These are phyloP conservation scores for Geococcyx californianus DNA, from an alignment of 2,113 vertebrate species.

Conservation along the genomic window DNA sequence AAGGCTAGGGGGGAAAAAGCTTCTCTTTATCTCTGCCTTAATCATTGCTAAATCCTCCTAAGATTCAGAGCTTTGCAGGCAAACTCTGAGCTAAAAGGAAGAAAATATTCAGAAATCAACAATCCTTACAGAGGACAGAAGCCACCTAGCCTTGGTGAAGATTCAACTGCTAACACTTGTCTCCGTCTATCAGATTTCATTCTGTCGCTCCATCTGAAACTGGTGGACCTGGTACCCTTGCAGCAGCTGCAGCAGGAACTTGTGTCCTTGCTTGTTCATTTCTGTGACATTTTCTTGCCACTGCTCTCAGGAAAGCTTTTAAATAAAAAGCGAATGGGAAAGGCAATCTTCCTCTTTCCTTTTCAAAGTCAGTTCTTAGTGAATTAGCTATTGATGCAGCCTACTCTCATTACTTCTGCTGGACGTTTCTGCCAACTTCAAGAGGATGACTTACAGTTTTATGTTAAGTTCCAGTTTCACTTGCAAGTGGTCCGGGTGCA, in stretches of 20 bases:
- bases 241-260: background rate
- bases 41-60: slow-evolving; percentile 11
- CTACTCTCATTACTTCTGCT: background rate
- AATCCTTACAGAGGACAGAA: background rate
- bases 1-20: background rate
- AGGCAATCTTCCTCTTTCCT: background rate
- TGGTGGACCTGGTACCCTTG: background rate
- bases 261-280: background rate
- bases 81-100: background rate
- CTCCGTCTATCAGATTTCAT: background rate
- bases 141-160: background rate
- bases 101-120: background rate
- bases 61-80: background rate
- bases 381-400: background rate
- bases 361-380: background rate
- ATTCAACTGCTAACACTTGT: background rate
- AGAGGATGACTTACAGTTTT: slow-evolving; percentile 45
- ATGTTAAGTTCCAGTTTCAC: slow-evolving; percentile 32
- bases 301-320: background rate
- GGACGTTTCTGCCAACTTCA: background rate
- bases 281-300: background rate
- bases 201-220: slow-evolving; percentile 5
- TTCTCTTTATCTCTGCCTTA: slow-evolving; percentile 15
- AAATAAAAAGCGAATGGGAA: background rate
- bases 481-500: slow-evolving; percentile 12